phyloP scores from a whole-genome alignment of 1,140 invertebrate species.

The Drosophila melanica region DNA sequence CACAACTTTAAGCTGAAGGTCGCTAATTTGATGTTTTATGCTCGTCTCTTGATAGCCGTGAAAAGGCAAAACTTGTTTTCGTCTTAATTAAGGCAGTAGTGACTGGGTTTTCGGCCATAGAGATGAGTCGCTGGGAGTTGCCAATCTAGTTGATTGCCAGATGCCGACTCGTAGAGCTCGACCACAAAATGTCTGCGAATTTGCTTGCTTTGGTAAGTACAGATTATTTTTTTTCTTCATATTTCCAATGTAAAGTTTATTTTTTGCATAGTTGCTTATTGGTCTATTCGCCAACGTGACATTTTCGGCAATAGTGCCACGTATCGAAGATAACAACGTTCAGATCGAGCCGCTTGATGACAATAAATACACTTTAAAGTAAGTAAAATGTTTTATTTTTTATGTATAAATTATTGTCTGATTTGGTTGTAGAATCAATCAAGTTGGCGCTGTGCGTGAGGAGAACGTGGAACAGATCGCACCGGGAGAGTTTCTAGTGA shows the following conservation, averaged over 20 bases:
- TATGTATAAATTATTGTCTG: background rate
- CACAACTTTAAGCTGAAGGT: slow-evolving; percentile 19
- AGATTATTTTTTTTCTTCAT: background rate
- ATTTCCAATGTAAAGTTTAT: background rate
- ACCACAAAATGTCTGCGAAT: slow-evolving; percentile 24
- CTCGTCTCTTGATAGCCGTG: slow-evolving; percentile 1
- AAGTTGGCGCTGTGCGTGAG: slow-evolving; percentile 7
- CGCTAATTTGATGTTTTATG: slow-evolving; percentile 5
- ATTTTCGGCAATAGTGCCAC: slow-evolving; percentile 9
- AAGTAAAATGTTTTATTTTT: background rate
- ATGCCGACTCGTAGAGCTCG: slow-evolving; percentile 11
- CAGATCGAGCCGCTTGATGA: slow-evolving; percentile 13
- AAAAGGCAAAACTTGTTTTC: slow-evolving; percentile 26
- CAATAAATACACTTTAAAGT: slow-evolving; percentile 29
- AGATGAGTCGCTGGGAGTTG: slow-evolving; percentile 19
- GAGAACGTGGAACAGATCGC: slow-evolving; percentile 18
- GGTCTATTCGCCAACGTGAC: slow-evolving; percentile 9
- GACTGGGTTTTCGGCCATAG: slow-evolving; percentile 13
- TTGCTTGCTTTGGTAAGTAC: slow-evolving; percentile 3
- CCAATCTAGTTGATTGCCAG: slow-evolving; percentile 11
- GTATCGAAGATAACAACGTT: slow-evolving; percentile 9
- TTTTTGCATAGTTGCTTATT: slow-evolving; percentile 5
- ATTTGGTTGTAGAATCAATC: slow-evolving; percentile 9
- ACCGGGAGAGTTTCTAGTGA: slow-evolving; percentile 7
- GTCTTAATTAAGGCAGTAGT: slow-evolving; percentile 15